Conservation (phyloP, 2,888 invertebrate genomes). For the Megamerina dolium region DNA sequence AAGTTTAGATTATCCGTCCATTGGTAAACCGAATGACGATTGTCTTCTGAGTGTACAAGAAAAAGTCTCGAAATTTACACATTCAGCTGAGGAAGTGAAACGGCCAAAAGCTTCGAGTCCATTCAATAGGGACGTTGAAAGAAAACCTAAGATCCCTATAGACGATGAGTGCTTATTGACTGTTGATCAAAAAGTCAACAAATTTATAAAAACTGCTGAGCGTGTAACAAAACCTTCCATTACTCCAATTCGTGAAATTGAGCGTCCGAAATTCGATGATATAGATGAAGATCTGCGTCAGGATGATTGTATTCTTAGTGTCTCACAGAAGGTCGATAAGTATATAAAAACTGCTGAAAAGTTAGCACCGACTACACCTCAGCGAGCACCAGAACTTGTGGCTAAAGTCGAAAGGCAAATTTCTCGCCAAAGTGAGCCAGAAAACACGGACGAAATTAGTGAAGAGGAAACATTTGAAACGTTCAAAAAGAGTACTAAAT, state of each 20-base stretch:
- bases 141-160: conserved; percentile 35
- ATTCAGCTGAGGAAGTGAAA: conserved; percentile 50
- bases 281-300: conserved; percentile 55
- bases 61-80: conserved; percentile 64
- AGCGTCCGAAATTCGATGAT: conserved; percentile 53
- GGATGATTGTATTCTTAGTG: conserved; percentile 59
- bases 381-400: conserved; percentile 51
- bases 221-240: conserved; percentile 46
- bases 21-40: conserved; percentile 55
- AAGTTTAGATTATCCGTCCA: conserved; percentile 45
- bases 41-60: conserved; percentile 63
- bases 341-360: conserved; percentile 60
- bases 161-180: conserved; percentile 57
- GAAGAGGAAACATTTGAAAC: conserved; percentile 27
- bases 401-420: conserved; percentile 47
- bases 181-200: conserved; percentile 61
- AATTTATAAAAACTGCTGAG: conserved; percentile 60
- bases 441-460: conserved; percentile 18
- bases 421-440: conserved; percentile 40
- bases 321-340: conserved; percentile 63
- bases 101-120: conserved; percentile 46
- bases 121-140: conserved; percentile 37
- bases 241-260: conserved; percentile 35
- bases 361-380: conserved; percentile 45
- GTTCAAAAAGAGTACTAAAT: conserved; percentile 23